phyloP scores from a whole-genome alignment of 2,888 invertebrate species.

The Euproctis similis region DNA sequence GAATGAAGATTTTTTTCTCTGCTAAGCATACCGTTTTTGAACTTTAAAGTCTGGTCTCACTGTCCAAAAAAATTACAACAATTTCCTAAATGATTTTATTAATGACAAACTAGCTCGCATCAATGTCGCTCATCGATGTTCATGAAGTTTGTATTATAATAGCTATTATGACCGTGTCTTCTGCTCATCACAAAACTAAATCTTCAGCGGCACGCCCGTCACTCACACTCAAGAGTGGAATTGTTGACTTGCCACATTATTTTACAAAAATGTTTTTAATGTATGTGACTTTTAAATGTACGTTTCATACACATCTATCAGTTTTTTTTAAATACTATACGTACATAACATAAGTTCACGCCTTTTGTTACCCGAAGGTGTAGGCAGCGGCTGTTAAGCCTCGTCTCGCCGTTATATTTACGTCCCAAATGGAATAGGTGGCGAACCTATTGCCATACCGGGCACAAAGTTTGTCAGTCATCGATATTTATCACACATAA shows the following conservation, averaged over 20 bases:
- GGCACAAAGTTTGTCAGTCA: too few species aligned
- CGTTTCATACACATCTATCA: neutral
- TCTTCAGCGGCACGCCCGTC: conserved; percentile 44
- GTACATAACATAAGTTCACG: too few species aligned
- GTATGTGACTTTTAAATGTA: conserved; percentile 7
- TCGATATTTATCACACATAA: too few species aligned
- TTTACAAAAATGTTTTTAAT: conserved; percentile 16
- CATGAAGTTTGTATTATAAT: conserved; percentile 28
- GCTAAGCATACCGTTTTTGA: too few species aligned
- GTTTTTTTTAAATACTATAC: neutral
- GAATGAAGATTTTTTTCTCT: too few species aligned
- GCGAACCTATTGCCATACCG: too few species aligned
- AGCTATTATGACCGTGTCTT: conserved; percentile 30
- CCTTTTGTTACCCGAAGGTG: too few species aligned
- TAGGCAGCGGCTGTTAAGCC: too few species aligned
- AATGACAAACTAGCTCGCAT: conserved; percentile 7
- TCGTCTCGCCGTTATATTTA: too few species aligned
- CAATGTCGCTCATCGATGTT: conserved; percentile 27
- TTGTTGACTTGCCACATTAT: conserved; percentile 26
- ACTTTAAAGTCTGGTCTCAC: neutral
- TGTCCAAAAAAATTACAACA: neutral
- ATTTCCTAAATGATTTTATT: too few species aligned
- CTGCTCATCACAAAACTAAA: conserved; percentile 30
- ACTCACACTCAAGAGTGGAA: conserved; percentile 37
- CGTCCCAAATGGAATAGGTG: too few species aligned